A percentile compares a stretch with the other conserved stretches of the same genome.
phyloP scores from a whole-genome alignment of 2,888 invertebrate genomes.

The Acrobasis suavella region DNA sequence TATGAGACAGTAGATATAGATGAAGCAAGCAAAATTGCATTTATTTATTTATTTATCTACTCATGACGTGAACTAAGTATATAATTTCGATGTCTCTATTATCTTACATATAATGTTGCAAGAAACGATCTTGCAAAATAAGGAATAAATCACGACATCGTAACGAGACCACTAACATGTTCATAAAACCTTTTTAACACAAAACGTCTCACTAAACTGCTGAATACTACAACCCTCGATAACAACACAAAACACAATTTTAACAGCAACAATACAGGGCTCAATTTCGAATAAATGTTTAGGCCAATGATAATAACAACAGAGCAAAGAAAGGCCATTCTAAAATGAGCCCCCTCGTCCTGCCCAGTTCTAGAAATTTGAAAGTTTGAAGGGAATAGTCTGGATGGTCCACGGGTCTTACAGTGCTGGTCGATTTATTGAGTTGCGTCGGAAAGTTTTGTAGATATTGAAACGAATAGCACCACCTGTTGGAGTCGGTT shows the following conservation, averaged over 20 bases:
- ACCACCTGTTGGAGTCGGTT: conserved; percentile 75
- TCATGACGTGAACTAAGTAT: no score
- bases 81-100: neutral
- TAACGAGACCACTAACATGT: conserved; percentile 61
- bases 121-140: conserved; percentile 6
- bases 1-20: no score
- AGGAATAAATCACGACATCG: conserved; percentile 27
- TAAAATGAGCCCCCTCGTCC: conserved; percentile 48
- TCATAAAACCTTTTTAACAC: conserved; percentile 64
- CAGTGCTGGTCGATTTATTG: conserved; percentile 70
- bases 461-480: conserved; percentile 80
- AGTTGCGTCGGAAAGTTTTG: conserved; percentile 77
- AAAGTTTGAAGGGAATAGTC: conserved; percentile 33
- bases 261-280: conserved; percentile 47
- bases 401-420: conserved; percentile 41
- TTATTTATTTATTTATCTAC: no score
- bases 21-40: no score
- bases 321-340: conserved; percentile 64
- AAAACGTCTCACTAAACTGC: conserved; percentile 68
- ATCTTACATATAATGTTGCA: neutral
- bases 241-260: conserved; percentile 44
- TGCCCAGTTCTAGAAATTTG: conserved; percentile 34
- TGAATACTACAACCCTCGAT: conserved; percentile 49
- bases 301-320: conserved; percentile 73
- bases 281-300: conserved; percentile 55